Evolutionary conservation across 2,113 vertebrate genomes (phyloP).

Genomic region (Heterochromis multidens): DNA sequence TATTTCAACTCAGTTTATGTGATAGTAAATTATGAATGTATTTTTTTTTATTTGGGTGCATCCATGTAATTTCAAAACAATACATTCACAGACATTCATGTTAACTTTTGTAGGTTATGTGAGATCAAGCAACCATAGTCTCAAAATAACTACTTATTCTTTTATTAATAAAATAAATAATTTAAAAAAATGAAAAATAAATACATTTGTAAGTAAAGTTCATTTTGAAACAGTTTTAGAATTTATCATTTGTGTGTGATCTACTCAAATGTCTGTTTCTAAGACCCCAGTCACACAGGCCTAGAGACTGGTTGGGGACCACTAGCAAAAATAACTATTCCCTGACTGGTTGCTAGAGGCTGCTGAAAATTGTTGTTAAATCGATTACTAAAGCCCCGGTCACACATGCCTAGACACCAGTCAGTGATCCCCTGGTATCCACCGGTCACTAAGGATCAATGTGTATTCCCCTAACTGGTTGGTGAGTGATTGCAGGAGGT

Average conservation of each 20-base stretch:
- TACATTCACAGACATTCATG: not conserved
- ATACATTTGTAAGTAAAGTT: not conserved
- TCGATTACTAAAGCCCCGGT: not conserved
- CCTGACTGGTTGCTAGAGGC: rapidly evolving
- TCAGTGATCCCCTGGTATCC: rapidly evolving
- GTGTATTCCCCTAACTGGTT: not conserved
- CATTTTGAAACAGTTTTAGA: rapidly evolving
- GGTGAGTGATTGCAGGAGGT: not conserved
- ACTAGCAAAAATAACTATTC: no score
- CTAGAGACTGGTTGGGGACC: not conserved
- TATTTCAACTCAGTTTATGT: not conserved
- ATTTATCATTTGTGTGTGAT: not conserved
- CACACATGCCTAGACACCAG: not conserved
- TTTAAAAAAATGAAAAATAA: not conserved
- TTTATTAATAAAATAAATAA: not conserved
- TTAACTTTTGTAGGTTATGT: not conserved
- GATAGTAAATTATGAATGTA: not conserved
- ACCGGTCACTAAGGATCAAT: rapidly evolving
- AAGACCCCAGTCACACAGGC: not conserved
- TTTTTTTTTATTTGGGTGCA: not conserved
- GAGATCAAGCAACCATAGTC: not conserved
- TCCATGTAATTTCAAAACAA: rapidly evolving
- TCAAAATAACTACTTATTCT: not conserved
- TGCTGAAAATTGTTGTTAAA: not conserved
- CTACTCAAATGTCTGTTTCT: not conserved